phyloP scores from a whole-genome alignment of 2,113 vertebrate genomes.

The Neomonachus schauinslandi region DNA sequence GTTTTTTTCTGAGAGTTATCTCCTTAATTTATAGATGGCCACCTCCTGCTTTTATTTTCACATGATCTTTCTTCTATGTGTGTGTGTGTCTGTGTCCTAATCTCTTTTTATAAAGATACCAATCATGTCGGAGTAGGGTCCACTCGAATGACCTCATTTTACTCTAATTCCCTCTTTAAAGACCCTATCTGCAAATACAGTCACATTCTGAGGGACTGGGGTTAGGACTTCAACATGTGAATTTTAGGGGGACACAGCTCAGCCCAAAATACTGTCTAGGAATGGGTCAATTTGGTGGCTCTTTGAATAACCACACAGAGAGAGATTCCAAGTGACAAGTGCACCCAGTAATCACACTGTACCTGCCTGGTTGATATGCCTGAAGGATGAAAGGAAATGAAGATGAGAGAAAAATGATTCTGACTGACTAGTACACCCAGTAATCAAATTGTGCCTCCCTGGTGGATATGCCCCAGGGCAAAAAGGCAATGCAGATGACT shows the following conservation, averaged over 20 bases:
- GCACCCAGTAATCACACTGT: neutral
- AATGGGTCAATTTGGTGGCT: neutral
- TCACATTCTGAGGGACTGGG: neutral
- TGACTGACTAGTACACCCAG: neutral
- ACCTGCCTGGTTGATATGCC: neutral
- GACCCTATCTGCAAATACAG: neutral
- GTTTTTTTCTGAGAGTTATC: neutral
- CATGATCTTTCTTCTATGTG: neutral
- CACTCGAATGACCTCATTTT: neutral
- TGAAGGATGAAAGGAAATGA: conserved; percentile 15
- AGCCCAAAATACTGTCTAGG: neutral
- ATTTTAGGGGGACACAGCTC: neutral
- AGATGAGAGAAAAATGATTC: neutral
- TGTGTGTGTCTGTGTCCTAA: neutral
- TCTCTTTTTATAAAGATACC: neutral
- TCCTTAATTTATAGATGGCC: neutral
- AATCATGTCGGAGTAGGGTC: neutral
- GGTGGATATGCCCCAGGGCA: neutral
- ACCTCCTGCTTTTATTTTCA: neutral
- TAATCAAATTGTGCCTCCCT: neutral
- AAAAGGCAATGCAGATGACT: neutral
- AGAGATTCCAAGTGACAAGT: neutral
- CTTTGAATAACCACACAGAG: neutral
- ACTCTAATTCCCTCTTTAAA: neutral
- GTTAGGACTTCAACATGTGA: neutral